Conservation (phyloP, 2,888 invertebrate genomes). For the Dicycla oo region DNA sequence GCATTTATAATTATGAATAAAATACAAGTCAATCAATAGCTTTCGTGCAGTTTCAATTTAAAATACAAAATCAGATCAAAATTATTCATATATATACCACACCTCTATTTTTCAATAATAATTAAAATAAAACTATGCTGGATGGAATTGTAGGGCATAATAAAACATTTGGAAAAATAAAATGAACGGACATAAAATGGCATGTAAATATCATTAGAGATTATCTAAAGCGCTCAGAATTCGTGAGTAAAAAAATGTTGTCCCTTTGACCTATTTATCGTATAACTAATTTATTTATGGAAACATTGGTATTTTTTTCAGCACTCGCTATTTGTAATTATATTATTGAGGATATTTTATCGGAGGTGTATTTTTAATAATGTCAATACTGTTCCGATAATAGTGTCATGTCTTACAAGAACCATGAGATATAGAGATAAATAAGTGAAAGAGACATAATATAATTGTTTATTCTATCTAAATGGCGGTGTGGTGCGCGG, state of each 20-base stretch:
- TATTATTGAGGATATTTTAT: slow-evolving; percentile 2
- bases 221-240: slow-evolving; percentile 52
- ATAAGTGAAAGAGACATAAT: slow-evolving; percentile 41
- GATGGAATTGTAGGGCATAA: slow-evolving; percentile 52
- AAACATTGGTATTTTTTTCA: neutral
- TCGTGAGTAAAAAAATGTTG: slow-evolving; percentile 41
- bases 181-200: slow-evolving; percentile 35
- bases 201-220: slow-evolving; percentile 40
- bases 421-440: slow-evolving; percentile 5
- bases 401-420: neutral
- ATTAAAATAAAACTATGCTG: slow-evolving; percentile 45
- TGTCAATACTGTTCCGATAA: slow-evolving; percentile 13
- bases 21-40: slow-evolving; percentile 1
- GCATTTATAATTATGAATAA: slow-evolving; percentile 17
- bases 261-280: slow-evolving; percentile 44
- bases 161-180: slow-evolving; percentile 13
- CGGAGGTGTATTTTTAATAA: neutral
- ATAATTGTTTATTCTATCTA: slow-evolving; percentile 64
- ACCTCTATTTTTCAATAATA: slow-evolving; percentile 27
- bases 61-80: slow-evolving; percentile 50
- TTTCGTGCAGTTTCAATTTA: slow-evolving; percentile 45
- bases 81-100: slow-evolving; percentile 16
- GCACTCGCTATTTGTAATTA: neutral
- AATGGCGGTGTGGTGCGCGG: slow-evolving; percentile 57
- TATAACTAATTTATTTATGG: neutral